phyloP scores from a whole-genome alignment of 2,113 vertebrate species.

The Seriola rivoliana region DNA sequence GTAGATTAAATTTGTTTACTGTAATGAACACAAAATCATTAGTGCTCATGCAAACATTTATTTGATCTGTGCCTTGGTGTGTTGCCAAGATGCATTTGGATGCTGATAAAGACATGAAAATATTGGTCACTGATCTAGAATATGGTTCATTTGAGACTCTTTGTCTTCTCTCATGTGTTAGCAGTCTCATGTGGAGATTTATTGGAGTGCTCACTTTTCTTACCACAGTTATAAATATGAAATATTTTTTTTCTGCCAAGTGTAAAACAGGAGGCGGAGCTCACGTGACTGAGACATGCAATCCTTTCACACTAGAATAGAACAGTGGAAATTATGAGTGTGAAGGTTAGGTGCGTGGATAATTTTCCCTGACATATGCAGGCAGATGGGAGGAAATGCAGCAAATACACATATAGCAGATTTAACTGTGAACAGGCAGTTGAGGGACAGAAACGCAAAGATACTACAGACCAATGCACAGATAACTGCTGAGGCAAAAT shows the following conservation, averaged over 20 bases:
- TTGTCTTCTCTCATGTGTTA: neutral
- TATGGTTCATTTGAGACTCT: neutral
- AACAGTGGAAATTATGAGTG: neutral
- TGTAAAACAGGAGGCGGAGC: neutral
- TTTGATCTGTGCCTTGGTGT: conserved; percentile 31
- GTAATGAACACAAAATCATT: conserved; percentile 61
- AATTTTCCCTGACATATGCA: neutral
- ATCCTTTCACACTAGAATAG: neutral
- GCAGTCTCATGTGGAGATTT: neutral
- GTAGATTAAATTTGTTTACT: conserved; percentile 49
- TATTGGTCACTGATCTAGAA: conserved; percentile 9
- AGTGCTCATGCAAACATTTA: conserved; percentile 50
- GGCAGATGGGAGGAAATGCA: neutral
- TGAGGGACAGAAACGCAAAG: neutral
- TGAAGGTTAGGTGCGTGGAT: conserved; percentile 6
- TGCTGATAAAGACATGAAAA: conserved; percentile 22
- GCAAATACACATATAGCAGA: neutral
- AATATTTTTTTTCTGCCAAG: neutral
- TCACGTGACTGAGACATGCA: conserved; percentile 14
- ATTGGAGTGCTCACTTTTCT: conserved; percentile 9
- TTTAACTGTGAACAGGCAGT: neutral
- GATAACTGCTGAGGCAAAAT: neutral
- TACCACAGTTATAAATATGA: conserved; percentile 1
- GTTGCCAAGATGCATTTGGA: conserved; percentile 42
- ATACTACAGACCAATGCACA: neutral